These are phyloP conservation scores for Odocoileus virginianus DNA, from an alignment of 2,113 vertebrate species.

Conservation along the genomic window DNA sequence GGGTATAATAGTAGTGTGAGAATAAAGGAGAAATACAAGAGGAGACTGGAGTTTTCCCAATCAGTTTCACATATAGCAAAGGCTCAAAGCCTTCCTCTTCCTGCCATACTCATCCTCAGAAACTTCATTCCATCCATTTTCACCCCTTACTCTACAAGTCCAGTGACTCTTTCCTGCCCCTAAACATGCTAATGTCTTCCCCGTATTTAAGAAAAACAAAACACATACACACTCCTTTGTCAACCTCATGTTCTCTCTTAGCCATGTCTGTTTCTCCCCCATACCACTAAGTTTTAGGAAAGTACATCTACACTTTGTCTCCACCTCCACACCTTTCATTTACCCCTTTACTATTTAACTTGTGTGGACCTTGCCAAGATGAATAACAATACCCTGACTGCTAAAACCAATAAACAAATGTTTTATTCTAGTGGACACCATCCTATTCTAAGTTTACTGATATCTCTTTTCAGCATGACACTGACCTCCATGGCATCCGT, in stretches of 20 bases:
- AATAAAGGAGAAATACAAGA: background rate
- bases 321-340: background rate
- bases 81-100: background rate
- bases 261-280: background rate
- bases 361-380: background rate
- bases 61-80: background rate
- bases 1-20: background rate
- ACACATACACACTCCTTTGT: background rate
- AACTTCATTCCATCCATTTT: background rate
- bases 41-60: background rate
- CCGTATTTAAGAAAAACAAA: background rate
- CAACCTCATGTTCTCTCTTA: background rate
- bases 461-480: background rate
- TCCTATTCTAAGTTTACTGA: background rate
- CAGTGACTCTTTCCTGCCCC: background rate
- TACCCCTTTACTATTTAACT: background rate
- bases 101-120: background rate
- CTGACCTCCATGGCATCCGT: background rate
- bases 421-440: background rate
- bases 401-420: background rate
- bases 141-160: background rate
- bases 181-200: background rate
- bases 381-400: background rate
- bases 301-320: background rate
- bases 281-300: background rate